Percentiles rank a stretch among this genome's conserved stretches.
Evolutionary conservation across 2,113 vertebrate species (phyloP).

Genomic region (Sebastes schlegelii): DNA sequence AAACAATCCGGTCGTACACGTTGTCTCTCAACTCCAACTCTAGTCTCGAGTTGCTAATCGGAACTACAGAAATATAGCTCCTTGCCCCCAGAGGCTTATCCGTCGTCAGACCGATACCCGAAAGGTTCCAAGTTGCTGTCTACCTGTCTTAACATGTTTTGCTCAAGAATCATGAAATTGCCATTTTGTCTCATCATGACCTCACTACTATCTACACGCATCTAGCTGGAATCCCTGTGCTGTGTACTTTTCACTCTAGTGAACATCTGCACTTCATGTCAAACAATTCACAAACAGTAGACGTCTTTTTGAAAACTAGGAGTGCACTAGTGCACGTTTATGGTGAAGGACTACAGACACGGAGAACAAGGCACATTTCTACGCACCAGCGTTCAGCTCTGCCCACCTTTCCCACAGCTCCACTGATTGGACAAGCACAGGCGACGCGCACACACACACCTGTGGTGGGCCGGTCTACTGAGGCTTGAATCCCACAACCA

Average conservation of each 20-base stretch:
- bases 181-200: slow-evolving; percentile 2
- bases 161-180: not conserved
- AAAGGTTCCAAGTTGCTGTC: not conserved
- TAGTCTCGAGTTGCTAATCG: no score
- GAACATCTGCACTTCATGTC: slow-evolving; percentile 13
- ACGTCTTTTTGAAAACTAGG: slow-evolving; percentile 5
- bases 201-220: not conserved
- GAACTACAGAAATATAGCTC: no score
- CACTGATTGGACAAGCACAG: slow-evolving; percentile 66
- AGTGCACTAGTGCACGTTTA: slow-evolving; percentile 25
- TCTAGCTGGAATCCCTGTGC: not conserved
- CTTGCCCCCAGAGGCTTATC: no score
- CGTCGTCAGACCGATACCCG: no score
- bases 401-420: slow-evolving; percentile 70
- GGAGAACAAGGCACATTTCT: slow-evolving; percentile 46
- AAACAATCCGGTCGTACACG: no score
- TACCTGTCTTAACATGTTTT: not conserved
- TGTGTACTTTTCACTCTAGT: slow-evolving; percentile 4
- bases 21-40: no score
- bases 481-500: slow-evolving; percentile 64
- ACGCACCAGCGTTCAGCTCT: slow-evolving; percentile 64
- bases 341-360: slow-evolving; percentile 29
- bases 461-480: slow-evolving; percentile 32
- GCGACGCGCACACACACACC: slow-evolving; percentile 34
- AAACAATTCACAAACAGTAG: not conserved